A percentile compares a stretch with the other conserved stretches of the same genome.
Conservation (phyloP, 30 jellyfish, hydroid and myxozoan species). For the Nemopilema nomurai region DNA sequence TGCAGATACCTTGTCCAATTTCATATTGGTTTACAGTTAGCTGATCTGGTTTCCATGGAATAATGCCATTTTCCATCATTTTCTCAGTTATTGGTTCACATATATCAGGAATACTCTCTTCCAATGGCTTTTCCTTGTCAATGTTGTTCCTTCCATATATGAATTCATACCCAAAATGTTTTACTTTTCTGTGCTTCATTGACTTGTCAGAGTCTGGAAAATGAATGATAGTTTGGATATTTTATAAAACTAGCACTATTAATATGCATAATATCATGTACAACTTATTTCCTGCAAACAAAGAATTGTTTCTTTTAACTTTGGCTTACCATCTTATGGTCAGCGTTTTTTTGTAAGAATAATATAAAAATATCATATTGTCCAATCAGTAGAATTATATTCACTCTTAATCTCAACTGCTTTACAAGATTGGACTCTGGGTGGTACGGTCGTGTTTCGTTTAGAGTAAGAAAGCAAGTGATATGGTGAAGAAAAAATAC, state of each 20-base stretch:
- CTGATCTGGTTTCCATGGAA: slow-evolving; percentile 91
- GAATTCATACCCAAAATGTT: slow-evolving; percentile 96
- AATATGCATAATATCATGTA: no score
- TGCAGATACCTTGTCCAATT: slow-evolving; percentile 89
- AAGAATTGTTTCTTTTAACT: no score
- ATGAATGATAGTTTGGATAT: no score
- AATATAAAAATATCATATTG: no score
- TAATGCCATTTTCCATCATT: slow-evolving; percentile 43
- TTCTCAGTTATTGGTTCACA: slow-evolving; percentile 62
- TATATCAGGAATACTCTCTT: slow-evolving; percentile 69
- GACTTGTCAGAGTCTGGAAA: slow-evolving; percentile 13
- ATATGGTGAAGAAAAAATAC: slow-evolving; percentile 10
- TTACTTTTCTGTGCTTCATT: slow-evolving; percentile 88
- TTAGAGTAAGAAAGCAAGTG: not conserved
- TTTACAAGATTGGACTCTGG: not conserved
- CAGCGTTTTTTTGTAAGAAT: no score
- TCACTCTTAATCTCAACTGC: no score
- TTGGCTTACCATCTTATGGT: no score
- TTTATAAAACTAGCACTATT: no score
- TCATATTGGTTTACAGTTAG: slow-evolving; percentile 90
- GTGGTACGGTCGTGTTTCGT: not conserved
- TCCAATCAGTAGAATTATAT: no score
- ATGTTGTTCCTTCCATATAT: slow-evolving; percentile 77
- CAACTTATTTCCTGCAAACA: no score
- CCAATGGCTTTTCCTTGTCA: slow-evolving; percentile 79